Percentiles rank a stretch among this genome's conserved stretches.
These are phyloP conservation scores for Alouatta palliata DNA, from an alignment of 2,113 vertebrate species.

Conservation along the genomic window DNA sequence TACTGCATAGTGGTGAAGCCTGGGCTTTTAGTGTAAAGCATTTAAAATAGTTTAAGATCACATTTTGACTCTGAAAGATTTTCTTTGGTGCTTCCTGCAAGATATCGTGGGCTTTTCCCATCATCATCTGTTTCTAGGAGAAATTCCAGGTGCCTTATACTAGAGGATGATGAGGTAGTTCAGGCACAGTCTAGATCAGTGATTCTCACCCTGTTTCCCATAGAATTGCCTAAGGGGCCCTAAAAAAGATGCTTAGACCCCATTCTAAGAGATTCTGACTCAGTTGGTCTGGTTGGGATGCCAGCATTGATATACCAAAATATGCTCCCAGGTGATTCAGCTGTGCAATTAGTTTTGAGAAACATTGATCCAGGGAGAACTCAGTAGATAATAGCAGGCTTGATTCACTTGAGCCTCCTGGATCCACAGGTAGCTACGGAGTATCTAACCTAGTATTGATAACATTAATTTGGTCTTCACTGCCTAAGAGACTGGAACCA, in stretches of 20 bases:
- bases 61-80: neutral
- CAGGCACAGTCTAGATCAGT: neutral
- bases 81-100: constrained; percentile 32
- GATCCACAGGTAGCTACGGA: neutral
- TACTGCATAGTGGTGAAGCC: too few relatives aligned
- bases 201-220: neutral
- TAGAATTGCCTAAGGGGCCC: neutral
- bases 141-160: neutral
- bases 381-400: neutral
- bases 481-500: neutral
- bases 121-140: constrained; percentile 21
- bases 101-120: neutral
- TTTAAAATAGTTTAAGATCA: constrained; percentile 33
- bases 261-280: constrained; percentile 30
- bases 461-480: constrained; percentile 20
- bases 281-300: neutral
- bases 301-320: neutral
- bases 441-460: neutral
- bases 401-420: constrained; percentile 16
- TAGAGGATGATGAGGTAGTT: neutral
- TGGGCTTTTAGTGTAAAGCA: too few relatives aligned
- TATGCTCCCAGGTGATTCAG: constrained; percentile 16
- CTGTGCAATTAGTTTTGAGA: constrained; percentile 6
- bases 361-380: neutral
- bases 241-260: neutral